Base-by-base conservation (phyloP, 2,888 invertebrate species). In the Euplagia quadripunctaria region DNA sequence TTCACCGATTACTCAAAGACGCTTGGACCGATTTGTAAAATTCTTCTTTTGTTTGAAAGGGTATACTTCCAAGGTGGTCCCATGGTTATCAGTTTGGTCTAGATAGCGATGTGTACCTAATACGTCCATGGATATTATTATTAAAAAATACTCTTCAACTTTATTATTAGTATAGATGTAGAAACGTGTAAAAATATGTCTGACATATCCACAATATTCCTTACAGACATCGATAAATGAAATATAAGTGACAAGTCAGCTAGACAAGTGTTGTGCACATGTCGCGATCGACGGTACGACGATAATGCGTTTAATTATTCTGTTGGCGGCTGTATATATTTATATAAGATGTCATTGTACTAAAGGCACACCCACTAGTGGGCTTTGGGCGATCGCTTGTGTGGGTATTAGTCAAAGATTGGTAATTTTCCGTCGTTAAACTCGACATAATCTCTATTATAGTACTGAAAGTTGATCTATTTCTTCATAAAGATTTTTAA, bases 211-310 rank as follows among this genome's bases (percentile, higher is more conserved):
- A 85, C 61, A 75, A 14, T 76, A 78, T 46, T 43, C 12, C 61
- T 46, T 0, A n/a, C 67, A 14, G 58, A 42, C 76, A 71, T 84
- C 89, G 81, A 88, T 88, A 82, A 83, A 85, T 87, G 87, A 86
- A 84, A 82, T 84, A 86, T 83, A 83, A 83, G 86, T 85, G 85
- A 87, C 86, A 87, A 74, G 68, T 58, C 64, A 74, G 68, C 80
- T 83, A 85, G 82, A 81, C 88, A 89, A 89, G 89, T 88, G 89
- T 85, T 64, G 75, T 71, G 81, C 88, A 89, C 86, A 89, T 89
- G 88, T 87, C 46, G 42, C 72, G 31, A 65, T 31, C 63, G n/a
- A 31, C 61, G 16, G 46, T 46, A 58, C 46, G 6, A 4, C 49
- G 61, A 69, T 61, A 64, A 52, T 65, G 43, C 55, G 68, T 68